Evolutionary conservation across 2,113 vertebrate genomes (phyloP), one percentile per base, ranked within the genome.

Genomic region (Ranitomeya imitator): DNA sequence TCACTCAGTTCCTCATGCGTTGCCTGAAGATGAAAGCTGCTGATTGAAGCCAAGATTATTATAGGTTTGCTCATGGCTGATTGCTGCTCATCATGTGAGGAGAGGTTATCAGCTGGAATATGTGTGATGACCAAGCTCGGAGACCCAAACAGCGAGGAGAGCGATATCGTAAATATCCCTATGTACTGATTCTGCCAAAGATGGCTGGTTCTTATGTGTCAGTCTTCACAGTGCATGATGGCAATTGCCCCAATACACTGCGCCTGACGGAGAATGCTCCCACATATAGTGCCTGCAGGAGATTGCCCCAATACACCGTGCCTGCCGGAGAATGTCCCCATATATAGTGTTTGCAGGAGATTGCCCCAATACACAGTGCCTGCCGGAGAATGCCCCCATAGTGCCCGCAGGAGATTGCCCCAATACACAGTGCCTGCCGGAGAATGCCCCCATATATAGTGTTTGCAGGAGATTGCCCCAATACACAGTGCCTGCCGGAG

Each of bases 31-130:
- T 90, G 87, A 90, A 91, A 91, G 90, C 76, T 2, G 67, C 90
- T 92, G 90, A 93, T 91, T 92, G 90, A 90, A 92, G 91, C 87
- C 23, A 83, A 90, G 54, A 90, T 92, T 85, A 91, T 74, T 92
- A 85, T 85, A 91, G 86, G 79, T 90, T 86, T 14, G 37, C 87
- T 90, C 90, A 19, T 54, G 80, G 16, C 87, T 92, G 88, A 91
- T 92, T 92, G 83, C 90, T 26, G 54, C 88, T 73, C 54, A 89
- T 67, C 26, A 79, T 69, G 61, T 71, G 2, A 79, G 90, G 71
- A n/a, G 86, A 88, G 76, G 54, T 69, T 90, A 59, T 86, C 90
- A 15, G 31, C 19, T 10, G 16, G 69, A 65, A 55, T 76, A 60
- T 79, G 60, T 9, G 13, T 10, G 60, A 80, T 69, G 74, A 79